phyloP scores from a whole-genome alignment of 1,140 invertebrate species.

The Scaptodrosophila lebanonensis region DNA sequence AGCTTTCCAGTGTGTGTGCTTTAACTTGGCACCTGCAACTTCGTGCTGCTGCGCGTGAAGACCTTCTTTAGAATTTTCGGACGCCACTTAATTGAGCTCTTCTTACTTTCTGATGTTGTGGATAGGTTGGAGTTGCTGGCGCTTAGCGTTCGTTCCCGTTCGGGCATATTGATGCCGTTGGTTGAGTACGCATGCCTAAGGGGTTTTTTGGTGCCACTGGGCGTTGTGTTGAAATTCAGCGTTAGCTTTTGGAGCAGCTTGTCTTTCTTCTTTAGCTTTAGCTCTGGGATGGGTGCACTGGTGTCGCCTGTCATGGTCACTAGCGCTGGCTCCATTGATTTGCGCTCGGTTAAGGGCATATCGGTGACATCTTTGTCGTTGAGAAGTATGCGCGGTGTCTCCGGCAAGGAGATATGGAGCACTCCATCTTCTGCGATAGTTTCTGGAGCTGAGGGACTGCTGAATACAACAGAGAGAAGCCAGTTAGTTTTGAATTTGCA shows the following conservation, averaged over 20 bases:
- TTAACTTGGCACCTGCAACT: slow-evolving; percentile 52
- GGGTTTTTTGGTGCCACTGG: slow-evolving; percentile 28
- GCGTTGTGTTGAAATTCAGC: slow-evolving; percentile 29
- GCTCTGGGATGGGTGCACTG: slow-evolving; percentile 44
- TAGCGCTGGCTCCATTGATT: slow-evolving; percentile 7
- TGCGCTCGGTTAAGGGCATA: slow-evolving; percentile 39
- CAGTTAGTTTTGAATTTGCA: too few species aligned
- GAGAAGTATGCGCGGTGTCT: slow-evolving; percentile 58
- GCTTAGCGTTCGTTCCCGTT: slow-evolving; percentile 40
- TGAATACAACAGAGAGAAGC: not conserved
- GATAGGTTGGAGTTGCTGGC: slow-evolving; percentile 64
- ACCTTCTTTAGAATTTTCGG: slow-evolving; percentile 56
- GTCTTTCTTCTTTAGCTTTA: slow-evolving; percentile 39
- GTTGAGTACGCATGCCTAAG: slow-evolving; percentile 51
- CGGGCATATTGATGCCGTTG: slow-evolving; percentile 50
- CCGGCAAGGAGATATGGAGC: slow-evolving; percentile 13
- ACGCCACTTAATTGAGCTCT: slow-evolving; percentile 52
- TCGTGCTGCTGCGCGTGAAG: slow-evolving; percentile 60
- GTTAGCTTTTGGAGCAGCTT: slow-evolving; percentile 40
- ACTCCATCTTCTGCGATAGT: not conserved
- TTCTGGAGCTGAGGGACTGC: slow-evolving; percentile 41
- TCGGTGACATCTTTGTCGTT: slow-evolving; percentile 50
- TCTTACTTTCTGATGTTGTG: slow-evolving; percentile 63
- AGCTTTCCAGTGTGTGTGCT: not conserved
- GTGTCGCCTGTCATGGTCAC: slow-evolving; percentile 34